Evolutionary conservation across 1,140 invertebrate genomes (phyloP).

Genomic region (Nixonia krombeini): DNA sequence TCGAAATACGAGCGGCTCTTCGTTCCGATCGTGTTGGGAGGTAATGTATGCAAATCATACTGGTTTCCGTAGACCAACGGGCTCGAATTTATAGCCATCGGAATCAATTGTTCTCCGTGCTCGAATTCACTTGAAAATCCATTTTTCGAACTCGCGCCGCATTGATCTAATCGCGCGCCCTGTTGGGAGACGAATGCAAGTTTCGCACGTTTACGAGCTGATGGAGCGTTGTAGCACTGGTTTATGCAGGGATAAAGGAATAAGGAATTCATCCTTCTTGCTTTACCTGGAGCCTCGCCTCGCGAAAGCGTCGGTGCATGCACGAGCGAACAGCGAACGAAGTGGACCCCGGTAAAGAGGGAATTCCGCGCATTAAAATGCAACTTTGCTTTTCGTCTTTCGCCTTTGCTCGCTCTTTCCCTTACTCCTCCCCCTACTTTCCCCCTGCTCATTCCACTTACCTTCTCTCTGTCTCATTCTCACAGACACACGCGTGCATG

Average conservation of each 20-base stretch:
- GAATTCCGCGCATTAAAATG: slow-evolving; percentile 11
- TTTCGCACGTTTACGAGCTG: slow-evolving; percentile 23
- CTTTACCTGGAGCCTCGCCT: not conserved
- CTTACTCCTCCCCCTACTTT: not conserved
- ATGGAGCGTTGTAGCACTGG: slow-evolving; percentile 21
- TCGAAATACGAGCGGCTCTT: slow-evolving; percentile 18
- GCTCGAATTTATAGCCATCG: slow-evolving; percentile 47
- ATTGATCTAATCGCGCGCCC: slow-evolving; percentile 47
- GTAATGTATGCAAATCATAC: slow-evolving; percentile 53
- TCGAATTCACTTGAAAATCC: slow-evolving; percentile 49
- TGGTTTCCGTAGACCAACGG: slow-evolving; percentile 41
- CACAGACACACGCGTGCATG: too few relatives aligned
- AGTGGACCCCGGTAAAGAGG: slow-evolving; percentile 20
- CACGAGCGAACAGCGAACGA: slow-evolving; percentile 31
- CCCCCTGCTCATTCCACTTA: not conserved
- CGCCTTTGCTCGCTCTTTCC: not conserved
- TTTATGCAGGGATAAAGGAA: slow-evolving; percentile 26
- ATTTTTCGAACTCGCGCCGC: slow-evolving; percentile 47
- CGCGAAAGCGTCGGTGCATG: slow-evolving; percentile 8
- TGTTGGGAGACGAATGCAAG: slow-evolving; percentile 29
- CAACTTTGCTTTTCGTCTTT: slow-evolving; percentile 12
- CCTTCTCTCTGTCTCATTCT: too few relatives aligned
- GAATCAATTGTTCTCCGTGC: slow-evolving; percentile 50
- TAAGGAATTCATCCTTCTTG: slow-evolving; percentile 33
- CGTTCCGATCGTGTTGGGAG: slow-evolving; percentile 32